A percentile compares a stretch with the other conserved stretches of the same genome.
Conservation (phyloP, 2,113 vertebrate genomes). For the Kryptolebias marmoratus region DNA sequence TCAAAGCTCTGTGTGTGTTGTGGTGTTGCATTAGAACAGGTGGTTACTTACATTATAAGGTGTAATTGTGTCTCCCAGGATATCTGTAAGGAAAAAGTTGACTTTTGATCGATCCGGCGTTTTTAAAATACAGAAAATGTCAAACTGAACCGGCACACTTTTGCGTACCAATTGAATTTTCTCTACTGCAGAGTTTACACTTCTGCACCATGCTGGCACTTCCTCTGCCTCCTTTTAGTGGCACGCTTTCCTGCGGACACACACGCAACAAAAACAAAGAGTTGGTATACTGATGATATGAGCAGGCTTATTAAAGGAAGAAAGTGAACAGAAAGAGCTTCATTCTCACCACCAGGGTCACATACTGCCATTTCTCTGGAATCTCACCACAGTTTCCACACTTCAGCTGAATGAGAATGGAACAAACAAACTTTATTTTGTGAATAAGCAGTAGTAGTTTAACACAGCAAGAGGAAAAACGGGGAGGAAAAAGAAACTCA, state of each 20-base stretch:
- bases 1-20: too few relatives aligned
- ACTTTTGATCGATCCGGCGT: background rate
- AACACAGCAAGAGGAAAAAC: too few relatives aligned
- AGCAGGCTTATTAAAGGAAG: too few relatives aligned
- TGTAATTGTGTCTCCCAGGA: conserved; percentile 89
- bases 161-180: conserved; percentile 92
- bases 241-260: conserved; percentile 85
- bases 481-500: too few relatives aligned
- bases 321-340: too few relatives aligned
- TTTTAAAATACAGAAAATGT: background rate
- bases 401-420: conserved; percentile 83
- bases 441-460: too few relatives aligned
- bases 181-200: conserved; percentile 96
- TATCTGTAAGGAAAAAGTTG: conserved; percentile 81
- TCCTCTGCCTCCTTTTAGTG: conserved; percentile 93
- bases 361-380: conserved; percentile 96
- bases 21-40: background rate
- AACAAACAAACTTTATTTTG: background rate
- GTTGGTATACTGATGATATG: too few relatives aligned
- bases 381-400: conserved; percentile 95
- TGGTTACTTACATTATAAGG: conserved; percentile 90
- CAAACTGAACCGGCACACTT: background rate
- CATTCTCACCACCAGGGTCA: conserved; percentile 86
- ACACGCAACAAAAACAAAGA: background rate
- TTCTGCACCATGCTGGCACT: conserved; percentile 97